These are phyloP conservation scores for Fabriciana adippe DNA, from an alignment of 2,888 invertebrate genomes.

Conservation along the genomic window DNA sequence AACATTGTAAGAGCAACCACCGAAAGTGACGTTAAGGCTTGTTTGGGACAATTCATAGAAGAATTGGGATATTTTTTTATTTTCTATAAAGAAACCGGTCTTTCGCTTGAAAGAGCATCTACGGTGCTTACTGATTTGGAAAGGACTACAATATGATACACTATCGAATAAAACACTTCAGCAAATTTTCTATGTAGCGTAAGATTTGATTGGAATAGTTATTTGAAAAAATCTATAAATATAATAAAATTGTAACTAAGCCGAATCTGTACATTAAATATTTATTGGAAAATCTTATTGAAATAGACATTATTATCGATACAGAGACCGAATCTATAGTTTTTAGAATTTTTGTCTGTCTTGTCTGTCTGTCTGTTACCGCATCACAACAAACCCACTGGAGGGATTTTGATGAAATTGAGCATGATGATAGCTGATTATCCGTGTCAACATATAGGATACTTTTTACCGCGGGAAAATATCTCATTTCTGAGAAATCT, in stretches of 20 bases:
- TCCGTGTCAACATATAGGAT: no score
- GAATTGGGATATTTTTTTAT: conserved; percentile 37
- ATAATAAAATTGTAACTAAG: neutral
- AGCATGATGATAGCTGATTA: no score
- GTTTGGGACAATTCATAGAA: conserved; percentile 33
- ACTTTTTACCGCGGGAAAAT: no score
- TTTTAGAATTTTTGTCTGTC: no score
- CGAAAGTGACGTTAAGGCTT: conserved; percentile 44
- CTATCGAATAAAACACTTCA: conserved; percentile 22
- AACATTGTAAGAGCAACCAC: conserved; percentile 48
- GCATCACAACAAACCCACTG: no score
- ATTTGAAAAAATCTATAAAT: neutral
- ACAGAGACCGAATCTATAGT: no score
- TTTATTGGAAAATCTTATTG: no score
- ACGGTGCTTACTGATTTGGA: conserved; percentile 20
- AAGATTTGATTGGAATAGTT: neutral
- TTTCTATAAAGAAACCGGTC: conserved; percentile 32
- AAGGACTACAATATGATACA: conserved; percentile 11
- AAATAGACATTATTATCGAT: no score
- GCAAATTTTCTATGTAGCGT: conserved; percentile 13
- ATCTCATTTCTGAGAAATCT: no score
- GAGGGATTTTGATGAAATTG: no score
- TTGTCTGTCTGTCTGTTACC: no score
- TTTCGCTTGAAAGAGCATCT: conserved; percentile 25
- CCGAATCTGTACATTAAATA: no score